Percentiles rank a stretch among this genome's conserved stretches.
These are phyloP conservation scores for Catharus bicknelli DNA, from an alignment of 2,113 vertebrate genomes.

Conservation along the genomic window DNA sequence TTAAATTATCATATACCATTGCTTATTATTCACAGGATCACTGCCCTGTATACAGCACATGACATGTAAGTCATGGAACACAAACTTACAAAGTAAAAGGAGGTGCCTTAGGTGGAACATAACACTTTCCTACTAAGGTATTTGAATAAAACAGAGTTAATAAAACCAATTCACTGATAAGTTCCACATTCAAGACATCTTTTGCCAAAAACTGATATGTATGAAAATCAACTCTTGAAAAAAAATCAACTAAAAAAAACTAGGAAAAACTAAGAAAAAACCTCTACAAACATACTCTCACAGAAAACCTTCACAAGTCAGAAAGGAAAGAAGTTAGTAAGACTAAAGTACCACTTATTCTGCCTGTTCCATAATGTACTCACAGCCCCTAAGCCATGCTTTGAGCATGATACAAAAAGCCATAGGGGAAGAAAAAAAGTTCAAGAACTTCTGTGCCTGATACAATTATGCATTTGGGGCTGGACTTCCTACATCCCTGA, in stretches of 20 bases:
- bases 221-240: neutral
- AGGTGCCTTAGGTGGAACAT: neutral
- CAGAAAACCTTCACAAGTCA: neutral
- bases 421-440: neutral
- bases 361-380: neutral
- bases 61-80: neutral
- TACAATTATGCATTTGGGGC: neutral
- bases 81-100: neutral
- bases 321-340: neutral
- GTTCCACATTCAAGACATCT: neutral
- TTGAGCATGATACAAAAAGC: neutral
- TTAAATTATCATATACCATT: neutral
- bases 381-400: neutral
- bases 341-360: neutral
- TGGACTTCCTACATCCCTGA: neutral
- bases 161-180: neutral
- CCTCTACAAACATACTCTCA: neutral
- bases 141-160: neutral
- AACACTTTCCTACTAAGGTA: neutral
- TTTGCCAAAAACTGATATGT: neutral
- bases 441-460: neutral
- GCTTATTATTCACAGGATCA: neutral
- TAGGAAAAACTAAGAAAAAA: neutral
- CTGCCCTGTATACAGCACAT: neutral
- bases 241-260: neutral